These are phyloP conservation scores for Nothobranchius kuhntae DNA, from an alignment of 2,113 vertebrate genomes.

Conservation along the genomic window DNA sequence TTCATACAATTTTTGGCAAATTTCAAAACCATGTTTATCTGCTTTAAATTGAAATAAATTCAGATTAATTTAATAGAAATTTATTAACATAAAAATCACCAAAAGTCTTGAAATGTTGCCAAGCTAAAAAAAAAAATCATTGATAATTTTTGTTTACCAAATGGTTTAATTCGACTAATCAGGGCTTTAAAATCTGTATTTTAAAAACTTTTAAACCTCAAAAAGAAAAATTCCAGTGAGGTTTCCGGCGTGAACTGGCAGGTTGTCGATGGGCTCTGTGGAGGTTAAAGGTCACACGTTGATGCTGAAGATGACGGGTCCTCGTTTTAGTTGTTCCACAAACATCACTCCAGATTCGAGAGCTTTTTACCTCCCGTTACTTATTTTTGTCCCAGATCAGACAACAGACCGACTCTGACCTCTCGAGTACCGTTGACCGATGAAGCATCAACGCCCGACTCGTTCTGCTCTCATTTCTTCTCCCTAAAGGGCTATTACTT, in stretches of 20 bases:
- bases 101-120: constrained; percentile 24
- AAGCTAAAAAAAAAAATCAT: constrained; percentile 24
- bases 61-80: neutral
- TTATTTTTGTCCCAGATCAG: neutral
- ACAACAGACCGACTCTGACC: constrained; percentile 1
- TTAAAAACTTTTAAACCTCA: constrained; percentile 46
- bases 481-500: constrained; percentile 81
- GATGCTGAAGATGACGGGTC: constrained; percentile 54
- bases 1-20: constrained; percentile 34
- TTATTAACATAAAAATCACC: neutral
- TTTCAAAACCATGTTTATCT: constrained; percentile 24
- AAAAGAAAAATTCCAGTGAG: constrained; percentile 45
- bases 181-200: constrained; percentile 40
- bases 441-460: constrained; percentile 60
- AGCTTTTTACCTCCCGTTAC: neutral
- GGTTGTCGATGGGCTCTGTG: constrained; percentile 34
- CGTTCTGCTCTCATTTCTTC: constrained; percentile 76
- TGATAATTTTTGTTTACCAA: constrained; percentile 43
- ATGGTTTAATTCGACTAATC: constrained; percentile 40
- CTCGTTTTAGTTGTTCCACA: constrained; percentile 15
- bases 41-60: constrained; percentile 17
- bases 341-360: neutral
- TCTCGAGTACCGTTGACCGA: constrained; percentile 40
- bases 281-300: constrained; percentile 38
- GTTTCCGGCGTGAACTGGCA: constrained; percentile 43